Evolutionary conservation across 2,888 invertebrate species (phyloP), one percentile per base, ranked within the genome.

Genomic region (Drosophila infuscata): DNA sequence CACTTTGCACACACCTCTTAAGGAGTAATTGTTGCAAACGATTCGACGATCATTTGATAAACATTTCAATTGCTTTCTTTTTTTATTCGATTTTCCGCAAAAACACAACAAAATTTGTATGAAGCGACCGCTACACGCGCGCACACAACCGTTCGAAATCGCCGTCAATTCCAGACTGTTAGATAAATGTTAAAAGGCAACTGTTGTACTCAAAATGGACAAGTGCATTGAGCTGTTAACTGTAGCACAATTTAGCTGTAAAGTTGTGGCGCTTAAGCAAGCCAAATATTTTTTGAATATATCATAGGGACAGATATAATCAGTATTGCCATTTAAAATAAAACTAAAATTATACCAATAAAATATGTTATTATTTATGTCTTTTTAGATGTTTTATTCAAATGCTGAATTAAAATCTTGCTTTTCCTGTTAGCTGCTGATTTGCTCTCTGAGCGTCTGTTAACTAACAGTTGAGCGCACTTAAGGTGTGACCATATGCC

Each of bases 81-180:
- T 79, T 85, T 84, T 84, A 82, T 88, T 82, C 72, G 80, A 87
- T 82, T 87, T 84, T 87, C 85, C 85, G 82, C 72, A 77, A 75
- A 74, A 87, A 88, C 79, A 88, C 80, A 85, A 82, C 84, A 79
- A 84, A 82, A 74, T 74, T 79, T 52, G 46, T 38, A 9, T 51
- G 38, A 57, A 62, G 49, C 78, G 77, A 57, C 81, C 81, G 77
- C 51, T 64, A 70, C 73, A 67, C 69, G 58, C 81, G 64, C 78
- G 60, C 66, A 70, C 74, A 74, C 79, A 70, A 71, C 79, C 74
- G 66, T 54, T 74, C 82, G 63, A 74, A 78, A 74, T 78, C 78
- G 81, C 81, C 76, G 78, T 78, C 78, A 78, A 78, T 76, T 78
- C 64, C 62, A 81, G 78, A 78, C 78, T 78, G 72, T 65, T 76